Base-by-base conservation (phyloP, 2,113 vertebrate species). In the Alosa alosa region DNA sequence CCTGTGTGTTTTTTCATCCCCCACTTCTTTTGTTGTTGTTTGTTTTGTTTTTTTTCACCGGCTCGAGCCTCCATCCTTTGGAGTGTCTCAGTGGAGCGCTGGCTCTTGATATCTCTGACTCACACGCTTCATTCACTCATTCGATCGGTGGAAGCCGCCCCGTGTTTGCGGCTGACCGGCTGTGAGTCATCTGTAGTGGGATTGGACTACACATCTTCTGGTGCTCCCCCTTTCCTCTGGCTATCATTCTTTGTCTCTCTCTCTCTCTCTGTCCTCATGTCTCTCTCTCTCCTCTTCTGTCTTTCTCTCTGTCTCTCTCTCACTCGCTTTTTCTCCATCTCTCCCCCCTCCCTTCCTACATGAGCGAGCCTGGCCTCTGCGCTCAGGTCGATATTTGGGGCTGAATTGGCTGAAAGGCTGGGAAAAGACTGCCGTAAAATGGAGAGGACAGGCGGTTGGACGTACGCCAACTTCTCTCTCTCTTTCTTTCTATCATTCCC, bases 371-470 rank as follows among this genome's bases (percentile, higher is more conserved):
- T 64, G 60, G 22, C 50, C 82, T 45, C 75, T 39, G 2, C 11
- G 84, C 91, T 36, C 36, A 88, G 91, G 93, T 94, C 93, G 91
- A 93, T 94, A 94, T 91, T 92, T 90, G 91, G 92, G 92, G 92
- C 92, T 93, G 93, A 94, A 92, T 93, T 93, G 92, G 93, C 93
- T 93, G 92, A 93, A 93, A 93, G 91, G 90, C 91, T 36, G 91
- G 90, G 92, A 92, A 91, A 90, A 93, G 89, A 91, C 86, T 36
- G 25, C 90, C 91, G 92, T 92, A 93, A 91, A 94, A 92, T 91
- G 89, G 91, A 92, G 91, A 90, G 92, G 93, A 94, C 92, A 92
- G 90, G 87, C 89, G 81, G 89, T 87, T 94, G 93, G 93, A 93
- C 88, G 81, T 85, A 86, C 75, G 91, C 93, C 93, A 93, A 90